These are phyloP conservation scores for Cantharis nigra DNA, from an alignment of 2,888 invertebrate species.

Conservation along the genomic window DNA sequence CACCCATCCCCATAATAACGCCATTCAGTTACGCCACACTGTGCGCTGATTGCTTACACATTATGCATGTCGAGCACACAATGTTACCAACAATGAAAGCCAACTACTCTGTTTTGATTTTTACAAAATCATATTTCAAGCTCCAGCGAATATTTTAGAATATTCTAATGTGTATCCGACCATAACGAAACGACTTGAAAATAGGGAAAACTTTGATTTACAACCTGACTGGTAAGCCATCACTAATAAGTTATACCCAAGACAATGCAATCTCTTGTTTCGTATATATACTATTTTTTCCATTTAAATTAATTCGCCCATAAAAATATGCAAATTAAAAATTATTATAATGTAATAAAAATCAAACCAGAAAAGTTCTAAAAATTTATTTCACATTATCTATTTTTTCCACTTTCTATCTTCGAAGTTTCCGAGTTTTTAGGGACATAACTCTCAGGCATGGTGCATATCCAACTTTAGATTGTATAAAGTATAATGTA, in stretches of 20 bases:
- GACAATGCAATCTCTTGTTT: neutral
- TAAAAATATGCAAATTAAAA: conserved; percentile 19
- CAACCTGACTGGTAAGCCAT: neutral
- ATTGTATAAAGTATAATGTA: conserved; percentile 60
- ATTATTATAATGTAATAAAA: conserved; percentile 56
- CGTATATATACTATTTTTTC: neutral
- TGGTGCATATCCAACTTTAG: conserved; percentile 59
- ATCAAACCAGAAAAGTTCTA: conserved; percentile 51
- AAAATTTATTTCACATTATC: conserved; percentile 59
- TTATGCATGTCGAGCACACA: conserved; percentile 55
- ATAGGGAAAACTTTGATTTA: conserved; percentile 35
- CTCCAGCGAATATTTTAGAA: conserved; percentile 38
- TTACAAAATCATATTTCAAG: conserved; percentile 41
- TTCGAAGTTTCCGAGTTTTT: conserved; percentile 48
- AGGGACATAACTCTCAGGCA: conserved; percentile 55
- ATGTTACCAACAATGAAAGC: conserved; percentile 37
- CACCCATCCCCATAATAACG: conserved; percentile 38
- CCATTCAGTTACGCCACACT: conserved; percentile 42
- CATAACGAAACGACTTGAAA: conserved; percentile 38
- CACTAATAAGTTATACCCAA: neutral
- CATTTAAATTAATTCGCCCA: neutral
- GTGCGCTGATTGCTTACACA: conserved; percentile 55
- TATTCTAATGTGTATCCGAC: conserved; percentile 39
- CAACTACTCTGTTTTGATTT: conserved; percentile 40
- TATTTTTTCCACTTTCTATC: conserved; percentile 55